phyloP scores from a whole-genome alignment of 1,140 invertebrate species.

The Pachyrhynchus sulphureomaculatus region DNA sequence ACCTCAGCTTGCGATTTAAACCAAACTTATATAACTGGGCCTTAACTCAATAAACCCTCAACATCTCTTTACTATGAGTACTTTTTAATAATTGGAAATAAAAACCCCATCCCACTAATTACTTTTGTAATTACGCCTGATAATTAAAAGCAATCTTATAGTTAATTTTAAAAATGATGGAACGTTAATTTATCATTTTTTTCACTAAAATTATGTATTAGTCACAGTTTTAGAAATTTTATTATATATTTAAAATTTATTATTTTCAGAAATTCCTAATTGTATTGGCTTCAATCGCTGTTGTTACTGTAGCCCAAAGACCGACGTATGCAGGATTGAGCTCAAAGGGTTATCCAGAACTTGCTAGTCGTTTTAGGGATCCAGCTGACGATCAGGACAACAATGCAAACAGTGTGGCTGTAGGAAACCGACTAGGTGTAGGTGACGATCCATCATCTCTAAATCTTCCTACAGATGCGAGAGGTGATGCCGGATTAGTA shows the following conservation, averaged over 20 bases:
- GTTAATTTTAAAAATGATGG: too few species aligned
- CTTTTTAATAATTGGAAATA: too few species aligned
- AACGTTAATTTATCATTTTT: too few species aligned
- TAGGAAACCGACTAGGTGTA: conserved; percentile 31
- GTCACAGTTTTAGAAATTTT: not conserved
- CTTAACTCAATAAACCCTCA: too few species aligned
- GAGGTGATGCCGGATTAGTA: conserved; percentile 53
- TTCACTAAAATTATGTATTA: too few species aligned
- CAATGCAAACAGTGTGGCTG: conserved; percentile 32
- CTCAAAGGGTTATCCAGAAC: conserved; percentile 42
- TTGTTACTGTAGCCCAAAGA: conserved; percentile 38
- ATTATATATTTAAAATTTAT: not conserved
- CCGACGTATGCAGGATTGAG: conserved; percentile 43
- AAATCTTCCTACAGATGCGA: conserved; percentile 39
- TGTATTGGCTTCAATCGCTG: conserved; percentile 12
- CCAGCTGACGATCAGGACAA: conserved; percentile 10
- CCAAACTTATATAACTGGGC: too few species aligned
- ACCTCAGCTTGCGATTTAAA: too few species aligned
- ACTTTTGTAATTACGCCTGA: too few species aligned
- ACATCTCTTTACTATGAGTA: too few species aligned
- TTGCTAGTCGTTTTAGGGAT: conserved; percentile 40
- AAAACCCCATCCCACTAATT: too few species aligned
- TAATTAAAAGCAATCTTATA: too few species aligned
- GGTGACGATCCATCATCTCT: not conserved
- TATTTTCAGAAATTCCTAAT: conserved; percentile 32